Evolutionary conservation across 2,888 invertebrate species (phyloP), one percentile per base, ranked within the genome.

Genomic region (Oscheius sp.): DNA sequence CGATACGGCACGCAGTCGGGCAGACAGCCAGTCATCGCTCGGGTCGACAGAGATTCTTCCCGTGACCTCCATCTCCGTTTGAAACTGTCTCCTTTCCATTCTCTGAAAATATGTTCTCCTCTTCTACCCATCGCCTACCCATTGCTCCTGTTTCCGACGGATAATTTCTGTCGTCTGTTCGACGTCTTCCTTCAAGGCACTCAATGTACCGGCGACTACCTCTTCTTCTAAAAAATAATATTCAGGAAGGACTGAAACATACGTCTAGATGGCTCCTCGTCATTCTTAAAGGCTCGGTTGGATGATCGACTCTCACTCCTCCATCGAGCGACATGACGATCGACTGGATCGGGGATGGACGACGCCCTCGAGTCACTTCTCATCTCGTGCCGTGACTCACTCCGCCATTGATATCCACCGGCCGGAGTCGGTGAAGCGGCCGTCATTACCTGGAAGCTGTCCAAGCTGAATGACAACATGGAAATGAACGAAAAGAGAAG

Each of bases 81-180:
- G 82, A 67, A 84, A 84, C 36, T 80, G 78, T 38, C 77, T 74
- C 22, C 80, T 75, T 65, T 81, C 81, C 56, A 75, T 68, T 50
- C 73, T 68, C 81, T 83, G 72, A 9, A 70, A 56, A 32, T 38
- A 6, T 20, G 12, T 30, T 28, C 30, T 14, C 26, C 45, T 12
- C 14, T 8, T 4, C 14, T 24, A 22, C 9, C 17, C 17, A 30
- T 30, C 22, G 22, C 59, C 30, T 28, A 78, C 78, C 75, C 75
- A 74, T 70, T 84, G 80, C 41, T 82, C 80, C 30, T 81, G 81
- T 45, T 80, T 80, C 6, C 82, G 74, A 32, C 80, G 74, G 57
- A 84, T 82, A 24, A 84, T 65, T 59, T 84, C 84, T 6, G 84
- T 84, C 8, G 84, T 84, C 69, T 83, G 81, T 44, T 84, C 81